Evolutionary conservation across 2,888 invertebrate species (phyloP).

Genomic region (Orthonychiurus folsomi): DNA sequence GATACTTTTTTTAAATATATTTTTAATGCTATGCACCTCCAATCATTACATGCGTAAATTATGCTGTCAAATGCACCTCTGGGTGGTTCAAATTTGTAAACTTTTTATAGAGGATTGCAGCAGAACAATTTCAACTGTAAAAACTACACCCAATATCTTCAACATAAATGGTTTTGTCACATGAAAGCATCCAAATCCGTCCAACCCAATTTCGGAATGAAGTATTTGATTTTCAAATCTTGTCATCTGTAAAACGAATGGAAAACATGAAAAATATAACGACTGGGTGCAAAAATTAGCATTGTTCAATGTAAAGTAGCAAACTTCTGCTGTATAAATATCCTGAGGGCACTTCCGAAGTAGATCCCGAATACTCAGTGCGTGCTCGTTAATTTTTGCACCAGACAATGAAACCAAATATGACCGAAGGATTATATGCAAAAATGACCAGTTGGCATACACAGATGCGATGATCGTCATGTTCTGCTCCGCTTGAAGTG

Average conservation of each 20-base stretch:
- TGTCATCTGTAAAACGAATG: neutral
- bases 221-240: neutral
- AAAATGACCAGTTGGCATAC: constrained; percentile 3
- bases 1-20: too few relatives aligned
- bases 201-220: neutral
- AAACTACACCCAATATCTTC: constrained; percentile 5
- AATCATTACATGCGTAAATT: too few relatives aligned
- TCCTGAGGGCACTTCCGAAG: neutral
- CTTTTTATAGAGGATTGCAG: neutral
- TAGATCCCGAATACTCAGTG: neutral
- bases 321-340: neutral
- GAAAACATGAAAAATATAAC: too few relatives aligned
- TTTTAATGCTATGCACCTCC: too few relatives aligned
- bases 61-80: too few relatives aligned
- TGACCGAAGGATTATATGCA: neutral
- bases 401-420: neutral
- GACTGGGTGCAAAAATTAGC: too few relatives aligned
- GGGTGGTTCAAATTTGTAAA: too few relatives aligned
- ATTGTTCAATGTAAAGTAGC: too few relatives aligned
- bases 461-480: neutral
- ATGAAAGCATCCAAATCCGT: neutral
- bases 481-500: neutral
- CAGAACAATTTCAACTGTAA: constrained; percentile 9
- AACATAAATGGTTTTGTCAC: constrained; percentile 4
- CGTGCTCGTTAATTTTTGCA: neutral